Percentiles rank a stretch among this genome's conserved stretches.
Evolutionary conservation across 2,113 vertebrate species (phyloP).

Genomic region (Ibidorhyncha struthersii): DNA sequence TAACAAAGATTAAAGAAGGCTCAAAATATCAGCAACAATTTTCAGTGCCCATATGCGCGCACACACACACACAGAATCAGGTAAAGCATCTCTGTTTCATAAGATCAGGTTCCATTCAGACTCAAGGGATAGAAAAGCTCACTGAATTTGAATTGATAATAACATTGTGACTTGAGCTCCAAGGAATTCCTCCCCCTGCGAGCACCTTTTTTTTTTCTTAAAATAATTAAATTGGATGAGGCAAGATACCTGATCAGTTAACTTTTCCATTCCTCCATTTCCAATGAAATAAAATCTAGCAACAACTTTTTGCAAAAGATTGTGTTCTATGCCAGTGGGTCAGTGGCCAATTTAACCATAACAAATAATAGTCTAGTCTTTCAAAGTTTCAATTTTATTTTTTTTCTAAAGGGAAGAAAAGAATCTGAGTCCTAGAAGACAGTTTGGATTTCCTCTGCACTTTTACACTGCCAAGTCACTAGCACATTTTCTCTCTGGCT

Average conservation of each 20-base stretch:
- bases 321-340: not conserved
- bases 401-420: not conserved
- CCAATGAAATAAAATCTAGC: slow-evolving; percentile 55
- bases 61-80: not conserved
- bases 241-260: slow-evolving; percentile 46
- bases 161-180: slow-evolving; percentile 52
- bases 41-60: not conserved
- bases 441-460: slow-evolving; percentile 26
- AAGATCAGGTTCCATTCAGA: slow-evolving; percentile 30
- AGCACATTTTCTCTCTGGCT: slow-evolving; percentile 15
- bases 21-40: not conserved
- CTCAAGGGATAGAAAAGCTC: slow-evolving; percentile 21
- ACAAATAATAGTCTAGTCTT: slow-evolving; percentile 43
- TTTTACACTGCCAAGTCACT: slow-evolving; percentile 47
- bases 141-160: slow-evolving; percentile 54
- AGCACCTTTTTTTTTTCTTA: not conserved
- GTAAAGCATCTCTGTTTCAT: not conserved
- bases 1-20: not conserved
- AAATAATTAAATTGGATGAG: slow-evolving; percentile 53
- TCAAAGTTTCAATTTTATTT: not conserved
- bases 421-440: slow-evolving; percentile 27
- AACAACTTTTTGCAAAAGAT: slow-evolving; percentile 5
- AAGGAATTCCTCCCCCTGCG: not conserved
- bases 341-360: slow-evolving; percentile 45
- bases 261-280: slow-evolving; percentile 40